Percentiles rank a stretch among this genome's conserved stretches.
Conservation (phyloP, 2,113 vertebrate species). For the Prietella phreatophila region DNA sequence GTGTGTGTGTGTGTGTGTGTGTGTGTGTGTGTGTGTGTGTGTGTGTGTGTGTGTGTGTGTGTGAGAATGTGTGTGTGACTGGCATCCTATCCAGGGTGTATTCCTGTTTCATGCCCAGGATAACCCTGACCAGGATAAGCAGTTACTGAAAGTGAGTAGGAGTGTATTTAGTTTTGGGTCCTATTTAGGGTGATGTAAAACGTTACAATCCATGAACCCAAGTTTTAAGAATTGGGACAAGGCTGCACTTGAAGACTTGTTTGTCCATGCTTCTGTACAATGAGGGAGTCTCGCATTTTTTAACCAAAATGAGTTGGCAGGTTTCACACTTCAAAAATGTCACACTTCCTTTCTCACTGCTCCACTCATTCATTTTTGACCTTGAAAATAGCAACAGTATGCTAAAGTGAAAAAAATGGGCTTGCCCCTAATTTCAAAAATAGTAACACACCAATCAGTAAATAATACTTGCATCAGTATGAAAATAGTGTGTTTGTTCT, state of each 20-base stretch:
- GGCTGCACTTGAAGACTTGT: not conserved
- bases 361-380: not conserved
- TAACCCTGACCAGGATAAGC: not conserved
- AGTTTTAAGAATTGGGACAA: not conserved
- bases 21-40: not conserved
- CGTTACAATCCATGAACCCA: not conserved
- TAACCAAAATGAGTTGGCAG: not conserved
- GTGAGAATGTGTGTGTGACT: not conserved
- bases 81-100: not conserved
- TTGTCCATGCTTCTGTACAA: not conserved
- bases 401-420: not conserved
- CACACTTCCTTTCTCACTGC: not conserved
- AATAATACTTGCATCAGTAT: not conserved
- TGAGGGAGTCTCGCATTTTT: not conserved
- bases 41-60: not conserved
- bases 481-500: not conserved
- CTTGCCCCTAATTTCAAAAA: not conserved
- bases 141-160: not conserved
- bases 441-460: not conserved
- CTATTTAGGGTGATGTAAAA: not conserved
- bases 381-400: not conserved
- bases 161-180: not conserved
- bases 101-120: not conserved
- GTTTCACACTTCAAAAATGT: not conserved
- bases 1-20: not conserved